These are phyloP conservation scores for Periparus ater DNA, from an alignment of 2,797 vertebrate species.

Conservation along the genomic window DNA sequence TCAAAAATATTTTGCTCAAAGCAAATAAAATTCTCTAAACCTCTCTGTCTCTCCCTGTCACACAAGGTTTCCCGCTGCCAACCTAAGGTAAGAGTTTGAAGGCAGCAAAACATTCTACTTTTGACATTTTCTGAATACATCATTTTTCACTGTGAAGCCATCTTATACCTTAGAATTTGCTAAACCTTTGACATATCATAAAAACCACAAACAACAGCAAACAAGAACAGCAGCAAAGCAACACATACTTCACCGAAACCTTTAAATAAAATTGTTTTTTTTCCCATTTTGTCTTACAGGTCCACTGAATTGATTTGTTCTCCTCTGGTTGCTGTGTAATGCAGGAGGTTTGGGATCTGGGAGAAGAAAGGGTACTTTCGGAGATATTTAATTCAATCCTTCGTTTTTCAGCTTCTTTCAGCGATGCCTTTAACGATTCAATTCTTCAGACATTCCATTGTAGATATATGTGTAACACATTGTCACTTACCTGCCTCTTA, in stretches of 20 bases:
- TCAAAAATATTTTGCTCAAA: neutral
- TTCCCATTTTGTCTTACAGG: neutral
- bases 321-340: neutral
- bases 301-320: neutral
- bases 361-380: neutral
- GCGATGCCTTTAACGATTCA: neutral
- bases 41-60: neutral
- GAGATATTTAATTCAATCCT: neutral
- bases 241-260: neutral
- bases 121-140: neutral
- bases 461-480: neutral
- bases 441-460: neutral
- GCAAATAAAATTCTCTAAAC: neutral
- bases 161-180: neutral
- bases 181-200: neutral
- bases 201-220: neutral
- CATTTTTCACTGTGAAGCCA: neutral
- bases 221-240: neutral
- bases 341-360: neutral
- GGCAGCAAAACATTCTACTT: neutral
- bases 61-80: neutral
- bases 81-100: neutral
- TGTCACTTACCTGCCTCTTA: neutral
- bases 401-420: neutral
- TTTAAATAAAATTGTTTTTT: neutral